Base-by-base conservation (phyloP, 53 echinoderm and acorn worm genomes). In the Holothuria leucospilota region DNA sequence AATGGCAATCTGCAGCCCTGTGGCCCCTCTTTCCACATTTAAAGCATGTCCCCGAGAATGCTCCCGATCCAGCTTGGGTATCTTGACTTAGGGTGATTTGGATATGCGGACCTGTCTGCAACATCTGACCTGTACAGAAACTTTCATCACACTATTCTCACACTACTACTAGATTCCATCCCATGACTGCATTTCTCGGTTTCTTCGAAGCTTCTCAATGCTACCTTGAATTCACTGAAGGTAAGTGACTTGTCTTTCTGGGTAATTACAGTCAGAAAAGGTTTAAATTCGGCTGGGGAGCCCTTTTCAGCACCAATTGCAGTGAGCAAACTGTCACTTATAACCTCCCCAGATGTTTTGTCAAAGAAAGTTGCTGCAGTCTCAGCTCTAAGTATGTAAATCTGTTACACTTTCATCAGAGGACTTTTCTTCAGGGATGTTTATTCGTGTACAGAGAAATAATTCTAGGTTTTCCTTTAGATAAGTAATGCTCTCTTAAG, bases 231-330 rank as follows among this genome's bases (percentile, higher is more conserved):
- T 49, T 49, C 49, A 6, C 49, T 49, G 6, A 49, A 49, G 49
- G 49, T 81, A 7, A 59, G 81, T 24, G 34, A 20, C 38, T 81
- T 81, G 0, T 59, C 61, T 14, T 53, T 59, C 41, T 85, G 90
- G 11, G 79, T 49, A 13, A 77, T 85, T 24, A 63, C 56, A 1
- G 70, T 86, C n/a, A 38, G 71, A 68, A 69, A 90, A 90, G 86
- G 77, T 21, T 80, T 86, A 61, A 56, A 90, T n/a, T 68, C 39
- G 20, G 7, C 23, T 26, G n/a, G 86, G 86, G 24, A 90, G 38
- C 26, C 90, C 85, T n/a, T 59, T 90, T 90, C 62, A 70, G 49
- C 1, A 86, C 81, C 86, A n/a, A 90, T 90, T 15, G 86, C 90
- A 39, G 79, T 51, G 38, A 90, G 56, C 41, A 86, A 26, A 78